phyloP scores from a whole-genome alignment of 2,888 invertebrate genomes.

The Acleris laterana region DNA sequence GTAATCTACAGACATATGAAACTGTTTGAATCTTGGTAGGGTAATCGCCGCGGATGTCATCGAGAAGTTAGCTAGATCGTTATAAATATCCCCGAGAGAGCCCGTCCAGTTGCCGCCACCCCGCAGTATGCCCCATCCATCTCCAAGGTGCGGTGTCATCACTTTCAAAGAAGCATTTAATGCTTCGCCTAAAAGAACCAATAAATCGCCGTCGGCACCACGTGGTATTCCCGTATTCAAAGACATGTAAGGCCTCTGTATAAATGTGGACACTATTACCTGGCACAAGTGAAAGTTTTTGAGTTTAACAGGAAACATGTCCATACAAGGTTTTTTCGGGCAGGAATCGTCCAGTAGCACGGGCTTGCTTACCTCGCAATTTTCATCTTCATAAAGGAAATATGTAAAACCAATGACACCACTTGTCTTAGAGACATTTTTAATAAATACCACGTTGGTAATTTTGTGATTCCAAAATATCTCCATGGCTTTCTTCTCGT shows the following conservation, averaged over 20 bases:
- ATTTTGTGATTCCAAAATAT: conserved; percentile 64
- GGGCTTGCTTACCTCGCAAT: conserved; percentile 56
- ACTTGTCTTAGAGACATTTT: conserved; percentile 37
- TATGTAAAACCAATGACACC: conserved; percentile 50
- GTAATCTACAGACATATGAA: conserved; percentile 64
- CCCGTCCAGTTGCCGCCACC: conserved; percentile 66
- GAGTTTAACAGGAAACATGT: conserved; percentile 59
- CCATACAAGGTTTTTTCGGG: conserved; percentile 13
- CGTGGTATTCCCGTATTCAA: conserved; percentile 50
- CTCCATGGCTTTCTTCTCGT: conserved; percentile 55
- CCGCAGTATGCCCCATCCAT: conserved; percentile 65
- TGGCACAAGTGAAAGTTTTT: conserved; percentile 61
- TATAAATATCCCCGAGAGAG: conserved; percentile 64
- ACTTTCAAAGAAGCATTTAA: conserved; percentile 61
- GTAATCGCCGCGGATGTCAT: conserved; percentile 70
- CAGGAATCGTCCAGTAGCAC: conserved; percentile 46
- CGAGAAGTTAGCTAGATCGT: conserved; percentile 68
- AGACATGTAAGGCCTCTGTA: conserved; percentile 64
- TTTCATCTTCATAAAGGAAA: conserved; percentile 56
- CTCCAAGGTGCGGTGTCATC: conserved; percentile 59
- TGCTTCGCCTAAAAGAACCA: conserved; percentile 55
- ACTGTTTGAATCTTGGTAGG: conserved; percentile 54
- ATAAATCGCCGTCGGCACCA: conserved; percentile 67
- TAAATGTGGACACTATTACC: conserved; percentile 63
- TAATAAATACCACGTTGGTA: conserved; percentile 63